Percentiles rank a stretch among this genome's conserved stretches.
phyloP scores from a whole-genome alignment of 2,888 invertebrate genomes.

The Xestia xanthographa region DNA sequence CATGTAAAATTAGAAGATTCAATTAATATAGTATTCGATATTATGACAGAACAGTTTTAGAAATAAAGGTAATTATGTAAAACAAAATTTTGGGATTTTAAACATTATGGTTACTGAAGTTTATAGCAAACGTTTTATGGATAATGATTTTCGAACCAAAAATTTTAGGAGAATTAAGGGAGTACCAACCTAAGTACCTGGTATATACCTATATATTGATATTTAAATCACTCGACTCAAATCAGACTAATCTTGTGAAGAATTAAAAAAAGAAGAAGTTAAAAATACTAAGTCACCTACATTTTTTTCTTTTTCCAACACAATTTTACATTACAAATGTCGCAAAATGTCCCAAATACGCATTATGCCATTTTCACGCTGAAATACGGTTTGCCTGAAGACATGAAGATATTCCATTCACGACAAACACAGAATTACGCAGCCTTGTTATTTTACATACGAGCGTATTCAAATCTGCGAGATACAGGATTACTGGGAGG shows the following conservation, averaged over 20 bases:
- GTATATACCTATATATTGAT: not conserved
- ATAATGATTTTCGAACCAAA: too few relatives aligned
- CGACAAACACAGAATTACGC: constrained; percentile 46
- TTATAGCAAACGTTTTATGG: too few relatives aligned
- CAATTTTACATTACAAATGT: constrained; percentile 7
- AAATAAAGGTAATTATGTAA: too few relatives aligned
- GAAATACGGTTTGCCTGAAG: not conserved
- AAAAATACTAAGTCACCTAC: not conserved
- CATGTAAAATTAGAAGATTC: too few relatives aligned
- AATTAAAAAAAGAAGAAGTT: too few relatives aligned
- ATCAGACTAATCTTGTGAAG: not conserved
- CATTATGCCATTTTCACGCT: not conserved
- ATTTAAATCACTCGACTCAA: not conserved
- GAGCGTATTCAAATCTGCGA: constrained; percentile 25
- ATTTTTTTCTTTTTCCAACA: not conserved
- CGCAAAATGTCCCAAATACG: not conserved
- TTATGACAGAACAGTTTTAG: too few relatives aligned
- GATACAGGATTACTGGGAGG: constrained; percentile 8
- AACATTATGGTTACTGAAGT: too few relatives aligned
- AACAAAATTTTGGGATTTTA: too few relatives aligned
- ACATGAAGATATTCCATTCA: constrained; percentile 36
- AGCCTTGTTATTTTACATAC: constrained; percentile 15
- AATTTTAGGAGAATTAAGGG: too few relatives aligned
- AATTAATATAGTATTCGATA: too few relatives aligned
- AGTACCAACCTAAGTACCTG: not conserved